Percentiles rank a stretch among this genome's conserved stretches.
Evolutionary conservation across 2,888 invertebrate genomes (phyloP).

Genomic region (Molorchus minor): DNA sequence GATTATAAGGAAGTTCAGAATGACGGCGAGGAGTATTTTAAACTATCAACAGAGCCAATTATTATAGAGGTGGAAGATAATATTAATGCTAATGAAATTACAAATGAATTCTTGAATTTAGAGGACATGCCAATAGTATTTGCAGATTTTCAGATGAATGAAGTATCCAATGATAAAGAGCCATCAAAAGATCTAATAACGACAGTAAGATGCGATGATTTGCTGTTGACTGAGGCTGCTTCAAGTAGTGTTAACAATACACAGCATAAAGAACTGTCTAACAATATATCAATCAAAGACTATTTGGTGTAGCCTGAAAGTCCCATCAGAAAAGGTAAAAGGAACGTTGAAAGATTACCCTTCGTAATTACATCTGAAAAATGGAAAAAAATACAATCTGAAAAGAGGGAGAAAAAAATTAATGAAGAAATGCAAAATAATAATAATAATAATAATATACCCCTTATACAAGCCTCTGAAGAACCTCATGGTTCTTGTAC

Average conservation of each 20-base stretch:
- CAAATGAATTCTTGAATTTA: background rate
- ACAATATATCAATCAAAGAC: background rate
- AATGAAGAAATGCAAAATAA: conserved; percentile 1
- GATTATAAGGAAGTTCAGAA: background rate
- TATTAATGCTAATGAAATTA: background rate
- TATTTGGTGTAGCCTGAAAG: conserved; percentile 18
- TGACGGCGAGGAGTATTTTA: background rate
- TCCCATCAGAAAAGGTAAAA: conserved; percentile 14
- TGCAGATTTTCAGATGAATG: no score
- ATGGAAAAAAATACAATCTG: conserved; percentile 11
- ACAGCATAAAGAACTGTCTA: no score
- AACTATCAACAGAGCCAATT: background rate
- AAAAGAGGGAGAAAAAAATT: conserved; percentile 9
- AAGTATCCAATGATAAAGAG: background rate
- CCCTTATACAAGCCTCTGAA: no score
- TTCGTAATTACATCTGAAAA: conserved; percentile 18
- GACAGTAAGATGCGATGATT: background rate
- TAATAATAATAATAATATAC: no score
- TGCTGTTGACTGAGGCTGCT: background rate
- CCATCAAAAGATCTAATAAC: background rate
- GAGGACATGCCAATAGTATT: background rate
- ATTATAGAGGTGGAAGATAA: background rate
- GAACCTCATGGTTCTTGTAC: no score
- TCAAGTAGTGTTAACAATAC: no score
- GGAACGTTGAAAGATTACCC: conserved; percentile 8